A percentile compares a stretch with the other conserved stretches of the same genome.
Evolutionary conservation across 1,140 invertebrate species (phyloP).

Genomic region (Penaeus japonicus): DNA sequence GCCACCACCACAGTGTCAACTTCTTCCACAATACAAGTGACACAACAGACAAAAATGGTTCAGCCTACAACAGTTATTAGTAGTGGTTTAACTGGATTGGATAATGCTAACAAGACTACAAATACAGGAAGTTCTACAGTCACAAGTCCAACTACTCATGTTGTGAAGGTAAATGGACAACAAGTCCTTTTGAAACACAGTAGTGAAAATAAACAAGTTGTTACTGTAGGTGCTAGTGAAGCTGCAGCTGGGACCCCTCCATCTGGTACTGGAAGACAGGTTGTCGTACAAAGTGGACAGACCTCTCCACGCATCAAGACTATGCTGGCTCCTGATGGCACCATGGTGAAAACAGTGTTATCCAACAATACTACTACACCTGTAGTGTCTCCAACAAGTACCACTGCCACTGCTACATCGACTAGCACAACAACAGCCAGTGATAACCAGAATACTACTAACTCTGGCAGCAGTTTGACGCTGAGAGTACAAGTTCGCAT

Average conservation of each 20-base stretch:
- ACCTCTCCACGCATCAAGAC: constrained; percentile 43
- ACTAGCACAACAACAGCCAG: constrained; percentile 61
- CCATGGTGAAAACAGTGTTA: constrained; percentile 49
- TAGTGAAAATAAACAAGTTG: constrained; percentile 39
- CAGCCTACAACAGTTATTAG: constrained; percentile 18
- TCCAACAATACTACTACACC: constrained; percentile 1
- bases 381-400: neutral
- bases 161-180: constrained; percentile 57
- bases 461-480: constrained; percentile 43
- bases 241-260: constrained; percentile 7
- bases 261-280: neutral
- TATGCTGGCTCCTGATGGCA: constrained; percentile 43
- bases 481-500: constrained; percentile 56
- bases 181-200: constrained; percentile 45
- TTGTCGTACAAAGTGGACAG: neutral
- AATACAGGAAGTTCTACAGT: constrained; percentile 38
- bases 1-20: constrained; percentile 61
- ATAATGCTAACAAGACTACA: constrained; percentile 51
- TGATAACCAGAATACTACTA: neutral
- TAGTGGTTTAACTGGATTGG: neutral
- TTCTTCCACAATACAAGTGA: constrained; percentile 61
- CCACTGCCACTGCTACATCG: neutral
- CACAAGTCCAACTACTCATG: constrained; percentile 48
- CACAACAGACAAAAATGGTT: constrained; percentile 55
- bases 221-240: constrained; percentile 46